Evolutionary conservation across 2,113 vertebrate genomes (phyloP), one percentile per base, ranked within the genome.

Genomic region (Gopherus flavomarginatus): DNA sequence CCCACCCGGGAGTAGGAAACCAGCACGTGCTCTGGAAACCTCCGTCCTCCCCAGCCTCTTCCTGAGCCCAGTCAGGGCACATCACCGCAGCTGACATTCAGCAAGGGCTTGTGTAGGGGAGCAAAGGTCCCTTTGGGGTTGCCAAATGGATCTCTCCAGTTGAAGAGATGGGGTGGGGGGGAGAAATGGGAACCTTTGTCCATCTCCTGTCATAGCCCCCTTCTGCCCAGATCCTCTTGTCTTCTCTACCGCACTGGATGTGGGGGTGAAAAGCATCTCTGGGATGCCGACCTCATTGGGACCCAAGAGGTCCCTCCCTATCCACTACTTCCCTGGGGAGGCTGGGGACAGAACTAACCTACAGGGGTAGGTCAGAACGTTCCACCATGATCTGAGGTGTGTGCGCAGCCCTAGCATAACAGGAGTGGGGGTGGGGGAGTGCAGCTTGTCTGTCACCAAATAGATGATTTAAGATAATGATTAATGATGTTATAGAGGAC

Each of bases 21-120:
- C 69, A 14, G 44, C 26, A 12, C 12, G 8, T 8, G 13, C 19
- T 14, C 78, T 16, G 44, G 47, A 80, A 6, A 0, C 11, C 8
- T 31, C 22, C 57, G 6, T 6, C 26, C 11, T 26, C 44, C n/a
- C 27, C 4, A 0, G 6, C 42, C 50, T 52, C 9, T 6, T 26
- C 47, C 21, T 3, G 0, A 26, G 35, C 31, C 62, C 54, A 1
- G 0, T 26, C 6, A 27, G 75, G 65, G 75, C 10, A 6, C 24
- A 3, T 44, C 75, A 26, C 42, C 14, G 24, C 42, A 27, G 1
- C 75, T 78, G 75, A 14, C 22, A 8, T 27, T 78, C 75, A 14
- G 75, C 75, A 78, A 47, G 75, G 42, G 3, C 5, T 47, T 24
- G 12, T 5, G 11, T 44, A 27, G 42, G 42, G 11, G 42, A 77